Conservation (phyloP, 1,140 invertebrate species). For the Ganaspis sp. region DNA sequence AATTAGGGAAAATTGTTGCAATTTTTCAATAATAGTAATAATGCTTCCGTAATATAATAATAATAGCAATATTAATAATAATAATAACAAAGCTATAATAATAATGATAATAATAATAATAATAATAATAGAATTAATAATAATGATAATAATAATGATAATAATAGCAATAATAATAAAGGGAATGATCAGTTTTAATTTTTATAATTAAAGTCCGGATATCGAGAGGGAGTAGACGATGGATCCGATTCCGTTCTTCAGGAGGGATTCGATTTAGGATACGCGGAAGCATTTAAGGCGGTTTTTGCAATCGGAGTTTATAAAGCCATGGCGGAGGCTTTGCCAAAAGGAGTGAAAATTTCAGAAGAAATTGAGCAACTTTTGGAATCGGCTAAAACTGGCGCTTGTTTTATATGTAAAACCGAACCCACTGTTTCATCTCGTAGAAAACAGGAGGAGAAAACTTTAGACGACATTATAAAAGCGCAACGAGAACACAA, state of each 20-base stretch:
- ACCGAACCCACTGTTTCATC: background rate
- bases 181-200: constrained; percentile 2
- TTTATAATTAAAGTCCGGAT: constrained; percentile 72
- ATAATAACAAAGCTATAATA: no score
- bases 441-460: constrained; percentile 1
- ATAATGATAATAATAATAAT: no score
- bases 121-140: no score
- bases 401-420: constrained; percentile 61
- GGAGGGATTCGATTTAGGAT: constrained; percentile 77
- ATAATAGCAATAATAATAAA: background rate
- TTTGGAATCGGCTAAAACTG: constrained; percentile 58
- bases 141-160: no score
- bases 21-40: no score
- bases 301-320: constrained; percentile 73
- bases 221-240: constrained; percentile 76
- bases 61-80: no score
- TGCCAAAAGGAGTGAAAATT: constrained; percentile 45
- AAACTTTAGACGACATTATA: constrained; percentile 47
- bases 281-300: constrained; percentile 74
- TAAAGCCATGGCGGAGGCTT: constrained; percentile 59
- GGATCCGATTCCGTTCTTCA: constrained; percentile 76
- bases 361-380: constrained; percentile 53
- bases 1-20: no score
- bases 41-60: no score
- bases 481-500: constrained; percentile 53